phyloP scores from a whole-genome alignment of 1,140 invertebrate species.

The Anoplolepis gracilipes region DNA sequence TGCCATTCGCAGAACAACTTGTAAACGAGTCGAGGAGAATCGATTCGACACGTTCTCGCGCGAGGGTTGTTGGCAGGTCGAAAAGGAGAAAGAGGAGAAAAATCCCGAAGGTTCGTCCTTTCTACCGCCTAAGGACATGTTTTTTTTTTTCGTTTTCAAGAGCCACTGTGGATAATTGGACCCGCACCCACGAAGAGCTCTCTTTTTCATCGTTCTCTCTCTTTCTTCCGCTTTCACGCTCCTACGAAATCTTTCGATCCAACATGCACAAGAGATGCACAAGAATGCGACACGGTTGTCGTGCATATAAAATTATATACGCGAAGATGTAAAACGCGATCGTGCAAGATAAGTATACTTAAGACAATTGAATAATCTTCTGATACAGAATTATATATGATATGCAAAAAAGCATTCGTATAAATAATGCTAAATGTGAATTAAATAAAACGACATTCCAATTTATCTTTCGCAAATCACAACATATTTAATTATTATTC shows the following conservation, averaged over 20 bases:
- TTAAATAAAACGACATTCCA: too few species aligned
- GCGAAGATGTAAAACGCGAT: not conserved
- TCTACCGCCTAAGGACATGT: slow-evolving; percentile 59
- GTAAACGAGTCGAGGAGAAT: slow-evolving; percentile 77
- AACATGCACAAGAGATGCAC: not conserved
- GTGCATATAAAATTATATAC: not conserved
- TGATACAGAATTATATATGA: not conserved
- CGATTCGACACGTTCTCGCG: slow-evolving; percentile 73
- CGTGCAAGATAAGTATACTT: slow-evolving; percentile 6
- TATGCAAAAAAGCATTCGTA: too few species aligned
- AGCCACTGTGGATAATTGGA: slow-evolving; percentile 74
- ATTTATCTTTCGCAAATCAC: too few species aligned
- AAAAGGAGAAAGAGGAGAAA: slow-evolving; percentile 64
- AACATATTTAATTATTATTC: too few species aligned
- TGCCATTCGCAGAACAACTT: slow-evolving; percentile 66
- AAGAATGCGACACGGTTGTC: slow-evolving; percentile 9
- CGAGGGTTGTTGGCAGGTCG: slow-evolving; percentile 52
- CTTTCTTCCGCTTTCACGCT: slow-evolving; percentile 4
- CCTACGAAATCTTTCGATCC: slow-evolving; percentile 34
- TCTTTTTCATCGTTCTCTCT: slow-evolving; percentile 14
- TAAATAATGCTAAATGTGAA: too few species aligned
- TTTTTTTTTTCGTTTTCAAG: slow-evolving; percentile 63
- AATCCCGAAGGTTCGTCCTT: slow-evolving; percentile 55
- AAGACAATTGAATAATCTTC: not conserved
- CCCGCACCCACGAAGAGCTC: slow-evolving; percentile 62